Evolutionary conservation across 2,797 vertebrate species (phyloP).

Genomic region (Eospalax fontanierii): DNA sequence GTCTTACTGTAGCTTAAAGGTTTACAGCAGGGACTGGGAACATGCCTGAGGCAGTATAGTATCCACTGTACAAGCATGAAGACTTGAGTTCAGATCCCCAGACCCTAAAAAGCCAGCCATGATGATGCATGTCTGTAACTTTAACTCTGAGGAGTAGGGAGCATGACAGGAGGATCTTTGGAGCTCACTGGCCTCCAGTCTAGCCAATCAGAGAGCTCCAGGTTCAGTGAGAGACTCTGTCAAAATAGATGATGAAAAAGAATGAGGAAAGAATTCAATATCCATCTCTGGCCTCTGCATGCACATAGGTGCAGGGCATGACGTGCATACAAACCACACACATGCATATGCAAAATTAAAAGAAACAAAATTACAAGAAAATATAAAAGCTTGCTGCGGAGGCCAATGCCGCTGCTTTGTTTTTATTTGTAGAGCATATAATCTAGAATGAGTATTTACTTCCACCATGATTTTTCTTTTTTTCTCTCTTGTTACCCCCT

Average conservation of each 20-base stretch:
- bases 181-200: background rate
- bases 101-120: background rate
- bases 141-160: background rate
- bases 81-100: background rate
- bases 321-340: background rate
- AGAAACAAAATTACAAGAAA: conserved; percentile 19
- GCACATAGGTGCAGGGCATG: background rate
- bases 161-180: background rate
- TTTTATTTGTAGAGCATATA: background rate
- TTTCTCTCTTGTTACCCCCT: background rate
- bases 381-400: background rate
- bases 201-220: background rate
- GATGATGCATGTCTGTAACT: background rate
- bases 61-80: background rate
- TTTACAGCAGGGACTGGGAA: background rate
- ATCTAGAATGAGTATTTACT: background rate
- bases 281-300: background rate
- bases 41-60: background rate
- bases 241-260: too few species aligned
- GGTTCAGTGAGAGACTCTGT: background rate
- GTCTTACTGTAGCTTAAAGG: background rate
- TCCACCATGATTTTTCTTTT: background rate
- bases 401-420: background rate
- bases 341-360: background rate
- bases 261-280: background rate